Evolutionary conservation across 2,113 vertebrate species (phyloP).

Genomic region (Carettochelys insculpta): DNA sequence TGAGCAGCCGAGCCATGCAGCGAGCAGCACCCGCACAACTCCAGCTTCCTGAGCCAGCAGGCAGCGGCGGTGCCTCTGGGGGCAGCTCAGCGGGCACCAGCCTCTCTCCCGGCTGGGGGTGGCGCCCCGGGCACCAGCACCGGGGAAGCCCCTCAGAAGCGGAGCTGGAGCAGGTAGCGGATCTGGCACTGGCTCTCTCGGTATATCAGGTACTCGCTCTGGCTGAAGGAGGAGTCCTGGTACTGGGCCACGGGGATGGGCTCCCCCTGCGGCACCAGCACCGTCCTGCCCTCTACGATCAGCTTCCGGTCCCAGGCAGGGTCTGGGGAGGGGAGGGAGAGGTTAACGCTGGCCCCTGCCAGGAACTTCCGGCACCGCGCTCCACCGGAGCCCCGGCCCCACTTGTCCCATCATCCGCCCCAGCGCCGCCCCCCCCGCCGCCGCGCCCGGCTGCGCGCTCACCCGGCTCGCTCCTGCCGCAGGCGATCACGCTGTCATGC

Average conservation of each 20-base stretch:
- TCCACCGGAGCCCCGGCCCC: neutral
- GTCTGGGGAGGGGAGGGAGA: slow-evolving; percentile 74
- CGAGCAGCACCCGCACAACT: too few relatives aligned
- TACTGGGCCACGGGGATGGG: slow-evolving; percentile 73
- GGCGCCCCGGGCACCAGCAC: too few relatives aligned
- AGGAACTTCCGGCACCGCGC: neutral
- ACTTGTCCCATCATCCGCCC: neutral
- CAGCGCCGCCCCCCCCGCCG: too few relatives aligned
- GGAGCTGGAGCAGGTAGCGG: slow-evolving; percentile 87
- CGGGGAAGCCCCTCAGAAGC: slow-evolving; percentile 57
- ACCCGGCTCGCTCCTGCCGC: slow-evolving; percentile 87
- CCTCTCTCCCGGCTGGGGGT: neutral
- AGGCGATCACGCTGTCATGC: slow-evolving; percentile 86
- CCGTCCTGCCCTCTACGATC: slow-evolving; percentile 82
- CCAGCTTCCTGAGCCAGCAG: neutral
- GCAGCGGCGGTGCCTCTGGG: rapidly evolving
- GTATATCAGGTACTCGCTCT: slow-evolving; percentile 94
- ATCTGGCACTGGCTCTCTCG: slow-evolving; percentile 88
- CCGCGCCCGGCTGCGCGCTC: neutral
- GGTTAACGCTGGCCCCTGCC: neutral
- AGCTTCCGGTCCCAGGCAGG: slow-evolving; percentile 78
- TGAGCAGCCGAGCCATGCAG: neutral
- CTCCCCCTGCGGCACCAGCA: slow-evolving; percentile 86
- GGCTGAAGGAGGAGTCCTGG: slow-evolving; percentile 76
- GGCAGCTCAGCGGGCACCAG: neutral